phyloP scores from a whole-genome alignment of 2,113 vertebrate genomes.

The Panthera tigris region DNA sequence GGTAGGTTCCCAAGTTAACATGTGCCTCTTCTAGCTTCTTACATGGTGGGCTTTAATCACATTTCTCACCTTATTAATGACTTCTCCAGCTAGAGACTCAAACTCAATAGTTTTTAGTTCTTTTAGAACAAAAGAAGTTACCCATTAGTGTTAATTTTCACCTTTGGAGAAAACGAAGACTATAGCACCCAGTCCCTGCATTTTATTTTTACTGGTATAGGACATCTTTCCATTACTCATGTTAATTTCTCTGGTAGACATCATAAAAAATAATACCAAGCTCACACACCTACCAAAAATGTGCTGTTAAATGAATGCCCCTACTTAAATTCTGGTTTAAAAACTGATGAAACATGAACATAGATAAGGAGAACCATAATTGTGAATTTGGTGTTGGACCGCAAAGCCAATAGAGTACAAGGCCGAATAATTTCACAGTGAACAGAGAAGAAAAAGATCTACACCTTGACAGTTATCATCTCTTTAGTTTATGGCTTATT shows the following conservation, averaged over 20 bases:
- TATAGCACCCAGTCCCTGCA: background rate
- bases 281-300: background rate
- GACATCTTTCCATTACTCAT: background rate
- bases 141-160: background rate
- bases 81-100: background rate
- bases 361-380: background rate
- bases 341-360: background rate
- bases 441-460: background rate
- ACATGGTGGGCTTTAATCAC: background rate
- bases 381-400: background rate
- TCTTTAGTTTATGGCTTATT: conserved; percentile 64
- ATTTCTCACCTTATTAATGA: background rate
- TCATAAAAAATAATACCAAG: background rate
- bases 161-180: background rate
- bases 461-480: conserved; percentile 44
- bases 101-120: background rate
- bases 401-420: background rate
- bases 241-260: background rate
- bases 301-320: background rate
- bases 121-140: background rate
- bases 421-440: background rate
- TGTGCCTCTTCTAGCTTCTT: background rate
- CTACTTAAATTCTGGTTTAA: background rate
- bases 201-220: background rate
- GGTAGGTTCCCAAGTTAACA: background rate